Base-by-base conservation (phyloP, 2,113 vertebrate species). In the Oreochromis spilurus region DNA sequence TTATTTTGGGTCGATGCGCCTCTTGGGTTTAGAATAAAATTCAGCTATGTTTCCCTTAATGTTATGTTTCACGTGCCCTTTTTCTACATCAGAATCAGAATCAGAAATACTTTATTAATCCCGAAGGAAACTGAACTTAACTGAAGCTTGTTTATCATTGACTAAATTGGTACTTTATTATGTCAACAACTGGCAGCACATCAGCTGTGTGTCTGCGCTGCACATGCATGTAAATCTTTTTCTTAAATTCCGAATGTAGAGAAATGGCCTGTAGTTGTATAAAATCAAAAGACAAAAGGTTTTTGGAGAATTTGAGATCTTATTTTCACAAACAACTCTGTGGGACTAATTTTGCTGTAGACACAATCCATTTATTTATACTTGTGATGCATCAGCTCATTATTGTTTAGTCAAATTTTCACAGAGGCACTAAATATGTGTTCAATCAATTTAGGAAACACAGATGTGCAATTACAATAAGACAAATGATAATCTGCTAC, bases 181-280 rank as follows among this genome's bases (percentile, higher is more conserved):
- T 53, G 16, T 83, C 9, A 79, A 84, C 54, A 89, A 88, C 40
- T 89, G 83, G 79, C 55, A 89, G 81, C 82, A 89, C 88, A 89
- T 85, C 29, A 86, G 55, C 24, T 29, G 50, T 84, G 75, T 86
- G 79, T 84, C 81, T 55, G 60, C 55, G 54, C 21, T 24, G n/a
- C 52, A 82, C 81, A 84, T 70, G 83, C 62, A 57, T 3, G 10
- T 19, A 34, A 50, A 55, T 83, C 7, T 34, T 77, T 53, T 78
- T 67, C 38, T 82, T 72, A 70, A 75, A 55, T 62, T 19, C 36
- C 0, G 2, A 60, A 36, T 85, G 72, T 11, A 62, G 24, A 81
- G 4, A 81, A 89, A 65, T 11, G 14, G 3, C 36, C 86, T 52
- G 34, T 50, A 72, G 34, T 81, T 82, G 72, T 43, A 84, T 19